Conservation (phyloP, 2,113 vertebrate species). For the Phocoena sinus region DNA sequence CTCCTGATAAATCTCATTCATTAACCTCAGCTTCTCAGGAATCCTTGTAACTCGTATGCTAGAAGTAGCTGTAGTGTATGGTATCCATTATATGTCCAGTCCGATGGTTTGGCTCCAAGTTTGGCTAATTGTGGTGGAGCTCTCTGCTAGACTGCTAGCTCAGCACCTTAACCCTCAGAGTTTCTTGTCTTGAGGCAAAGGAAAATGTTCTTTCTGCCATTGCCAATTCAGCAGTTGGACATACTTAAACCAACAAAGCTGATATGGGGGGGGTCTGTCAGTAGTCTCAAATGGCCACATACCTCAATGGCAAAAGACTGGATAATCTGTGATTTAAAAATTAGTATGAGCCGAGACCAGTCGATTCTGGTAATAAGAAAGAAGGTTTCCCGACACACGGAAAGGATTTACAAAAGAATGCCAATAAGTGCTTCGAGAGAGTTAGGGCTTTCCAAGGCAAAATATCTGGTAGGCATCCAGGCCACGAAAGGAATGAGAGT, state of each 20-base stretch:
- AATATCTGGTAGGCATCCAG: not conserved
- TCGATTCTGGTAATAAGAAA: conserved; percentile 28
- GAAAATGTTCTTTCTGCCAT: conserved; percentile 36
- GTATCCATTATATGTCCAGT: conserved; percentile 34
- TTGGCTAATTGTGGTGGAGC: conserved; percentile 29
- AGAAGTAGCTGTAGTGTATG: conserved; percentile 46
- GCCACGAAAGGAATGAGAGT: not conserved
- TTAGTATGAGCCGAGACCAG: conserved; percentile 20
- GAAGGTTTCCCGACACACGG: conserved; percentile 10
- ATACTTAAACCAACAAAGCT: conserved; percentile 7
- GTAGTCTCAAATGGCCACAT: not conserved
- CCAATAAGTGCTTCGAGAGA: conserved; percentile 7
- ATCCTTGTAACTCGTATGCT: conserved; percentile 38
- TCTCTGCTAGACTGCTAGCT: conserved; percentile 25
- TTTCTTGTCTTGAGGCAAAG: conserved; percentile 42
- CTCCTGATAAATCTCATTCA: conserved; percentile 56
- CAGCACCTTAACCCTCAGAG: conserved; percentile 19
- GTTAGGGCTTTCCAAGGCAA: conserved; percentile 34
- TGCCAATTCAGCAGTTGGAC: conserved; percentile 39
- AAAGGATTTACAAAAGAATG: conserved; percentile 34
- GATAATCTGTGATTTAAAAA: conserved; percentile 36
- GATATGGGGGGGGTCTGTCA: not conserved
- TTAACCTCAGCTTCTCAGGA: conserved; percentile 70
- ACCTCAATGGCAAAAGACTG: conserved; percentile 34
- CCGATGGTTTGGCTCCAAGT: conserved; percentile 33